Percentiles rank a stretch among this genome's conserved stretches.
Conservation (phyloP, 2,888 invertebrate genomes). For the Orchestes rusci region DNA sequence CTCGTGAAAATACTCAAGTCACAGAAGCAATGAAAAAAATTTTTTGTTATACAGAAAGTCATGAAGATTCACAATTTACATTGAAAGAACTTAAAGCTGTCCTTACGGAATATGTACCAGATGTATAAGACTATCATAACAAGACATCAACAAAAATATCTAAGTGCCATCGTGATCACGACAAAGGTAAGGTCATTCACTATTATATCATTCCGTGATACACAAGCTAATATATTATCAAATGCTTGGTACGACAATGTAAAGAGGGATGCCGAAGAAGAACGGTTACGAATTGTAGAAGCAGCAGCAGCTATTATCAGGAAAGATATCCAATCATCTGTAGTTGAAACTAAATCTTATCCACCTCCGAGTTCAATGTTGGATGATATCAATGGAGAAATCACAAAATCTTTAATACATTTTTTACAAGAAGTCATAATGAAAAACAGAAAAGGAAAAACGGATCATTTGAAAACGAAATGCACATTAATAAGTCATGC, state of each 20-base stretch:
- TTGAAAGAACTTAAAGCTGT: slow-evolving; percentile 35
- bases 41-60: slow-evolving; percentile 30
- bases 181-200: slow-evolving; percentile 32
- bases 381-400: slow-evolving; percentile 27
- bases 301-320: slow-evolving; percentile 39
- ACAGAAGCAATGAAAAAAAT: slow-evolving; percentile 30
- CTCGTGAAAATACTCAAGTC: slow-evolving; percentile 37
- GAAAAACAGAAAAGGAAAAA: slow-evolving; percentile 29
- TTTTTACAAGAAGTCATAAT: slow-evolving; percentile 33
- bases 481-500: slow-evolving; percentile 32
- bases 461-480: slow-evolving; percentile 34
- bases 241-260: slow-evolving; percentile 30
- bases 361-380: slow-evolving; percentile 37
- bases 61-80: slow-evolving; percentile 36
- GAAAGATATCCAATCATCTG: slow-evolving; percentile 37
- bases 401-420: slow-evolving; percentile 34
- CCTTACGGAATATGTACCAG: slow-evolving; percentile 34
- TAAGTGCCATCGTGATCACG: slow-evolving; percentile 28
- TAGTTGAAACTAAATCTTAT: slow-evolving; percentile 36
- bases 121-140: slow-evolving; percentile 27
- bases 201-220: slow-evolving; percentile 14
- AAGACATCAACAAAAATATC: slow-evolving; percentile 34
- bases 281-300: slow-evolving; percentile 36
- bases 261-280: slow-evolving; percentile 32
- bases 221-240: slow-evolving; percentile 34